Base-by-base conservation (phyloP, 2,797 vertebrate species). In the Melanotaenia trifasciata region DNA sequence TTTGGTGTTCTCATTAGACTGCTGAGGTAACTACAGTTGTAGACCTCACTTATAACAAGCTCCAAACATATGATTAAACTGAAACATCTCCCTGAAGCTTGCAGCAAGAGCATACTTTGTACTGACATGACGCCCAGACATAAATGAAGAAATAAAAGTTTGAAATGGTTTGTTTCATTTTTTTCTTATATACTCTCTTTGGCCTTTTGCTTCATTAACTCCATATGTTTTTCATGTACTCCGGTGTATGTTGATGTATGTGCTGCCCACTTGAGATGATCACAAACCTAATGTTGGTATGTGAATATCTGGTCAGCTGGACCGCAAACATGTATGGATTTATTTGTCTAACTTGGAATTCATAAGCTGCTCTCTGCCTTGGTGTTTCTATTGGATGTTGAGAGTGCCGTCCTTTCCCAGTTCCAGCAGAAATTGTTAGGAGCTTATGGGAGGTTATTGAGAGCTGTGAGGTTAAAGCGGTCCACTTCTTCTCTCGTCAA, bases 331-430 rank as follows among this genome's bases (percentile, higher is more conserved):
- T 91, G 91, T 90, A 87, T 79, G 70, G 81, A 92, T 93, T 92
- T 93, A 93, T 93, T 94, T 94, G 90, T 92, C 87, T 88, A 88
- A 92, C 86, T 86, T 81, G 85, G 90, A 92, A 89, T 89, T 90
- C 86, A 81, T 88, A 88, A 82, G 84, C 87, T 74, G 79, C 84
- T 84, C 78, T 73, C 80, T 68, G 78, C 70, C 84, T 73, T 64
- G 70, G 79, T 91, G 90, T 93, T 94, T 93, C 86, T 80, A 86
- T 92, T 94, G 93, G 91, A 90, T 69, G 65, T 70, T 24, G 77
- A 64, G 78, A 81, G 70, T 67, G 79, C 70, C 64, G 81, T 93
- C 86, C 79, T 86, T 89, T 90, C 84, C 87, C 84, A 81, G 78
- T 85, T 89, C 76, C 74, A 80, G 85, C 74, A 79, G 78, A 90